Conservation (phyloP, 1,140 invertebrate species). For the Drosophila suzukii region DNA sequence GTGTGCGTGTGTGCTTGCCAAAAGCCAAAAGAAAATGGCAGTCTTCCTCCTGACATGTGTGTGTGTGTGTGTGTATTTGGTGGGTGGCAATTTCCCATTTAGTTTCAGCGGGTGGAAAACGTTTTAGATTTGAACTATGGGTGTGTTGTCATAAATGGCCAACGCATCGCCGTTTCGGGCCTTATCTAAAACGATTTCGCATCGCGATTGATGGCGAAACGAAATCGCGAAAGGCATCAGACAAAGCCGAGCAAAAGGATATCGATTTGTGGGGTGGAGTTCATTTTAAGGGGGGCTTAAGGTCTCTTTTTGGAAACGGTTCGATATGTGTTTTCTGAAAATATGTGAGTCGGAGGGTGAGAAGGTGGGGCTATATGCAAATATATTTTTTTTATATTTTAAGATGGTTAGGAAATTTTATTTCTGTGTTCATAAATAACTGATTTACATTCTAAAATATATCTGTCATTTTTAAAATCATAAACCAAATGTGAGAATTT, state of each 20-base stretch:
- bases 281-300: not conserved
- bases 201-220: conserved; percentile 43
- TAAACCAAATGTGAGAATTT: too few relatives aligned
- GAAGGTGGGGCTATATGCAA: not conserved
- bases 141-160: conserved; percentile 47
- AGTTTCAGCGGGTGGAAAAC: conserved; percentile 69
- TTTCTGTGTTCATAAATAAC: not conserved
- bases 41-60: conserved; percentile 19
- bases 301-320: conserved; percentile 1
- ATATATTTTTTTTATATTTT: not conserved
- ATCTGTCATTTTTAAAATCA: not conserved
- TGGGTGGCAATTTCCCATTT: conserved; percentile 71
- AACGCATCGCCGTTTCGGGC: conserved; percentile 14
- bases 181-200: conserved; percentile 51
- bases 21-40: conserved; percentile 78
- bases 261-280: conserved; percentile 37
- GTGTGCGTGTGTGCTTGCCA: conserved; percentile 46
- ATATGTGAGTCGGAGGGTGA: too few relatives aligned
- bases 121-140: conserved; percentile 80
- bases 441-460: not conserved
- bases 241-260: conserved; percentile 21
- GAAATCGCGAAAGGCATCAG: conserved; percentile 23
- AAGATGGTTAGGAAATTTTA: not conserved
- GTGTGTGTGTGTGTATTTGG: conserved; percentile 22
- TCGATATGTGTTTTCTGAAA: not conserved